Evolutionary conservation across 1,140 invertebrate genomes (phyloP), one percentile per base, ranked within the genome.

Genomic region (Pachypsylla venusta): DNA sequence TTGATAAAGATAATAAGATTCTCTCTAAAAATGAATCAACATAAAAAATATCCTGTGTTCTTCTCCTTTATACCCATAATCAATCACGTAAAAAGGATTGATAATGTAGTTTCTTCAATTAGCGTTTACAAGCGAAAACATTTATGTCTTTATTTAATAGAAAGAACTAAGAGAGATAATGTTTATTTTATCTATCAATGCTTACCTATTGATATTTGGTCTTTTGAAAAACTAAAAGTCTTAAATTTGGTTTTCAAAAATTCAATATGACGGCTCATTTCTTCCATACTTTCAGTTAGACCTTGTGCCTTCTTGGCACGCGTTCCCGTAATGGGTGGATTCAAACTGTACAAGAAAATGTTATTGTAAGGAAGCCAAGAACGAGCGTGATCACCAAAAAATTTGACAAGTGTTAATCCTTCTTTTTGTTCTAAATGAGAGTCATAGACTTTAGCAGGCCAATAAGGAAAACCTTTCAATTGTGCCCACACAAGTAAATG

Each of bases 381-480:
- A 22, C 42, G 42, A 4, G 42, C 42, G 25, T 57, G 30, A 20
- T 57, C 55, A 5, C 28, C 28, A 16, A 57, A 57, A 27, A 57
- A 57, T 20, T 57, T 57, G 24, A 57, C 55, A 22, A 57, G 20
- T 26, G 20, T 19, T 27, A 26, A 13, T 16, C 28, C 16, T 2
- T 26, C 13, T 57, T 26, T 30, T 20, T 57, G 16, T 35, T 57
- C 55, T 14, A 57, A 19, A 19, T 48, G 42, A n/a, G 42, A 48
- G 22, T 57, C 25, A 26, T 28, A 57, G 7, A 57, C 57, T 24
- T 59, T 59, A 16, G 57, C 57, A 3, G 57, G 57, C 57, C 57
- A 59, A 12, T 40, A 26, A n/a, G 57, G 57, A 53, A 48, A 59
- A 27, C 57, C 57, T 53, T 59, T 59, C 20, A 59, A 25, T 12